Evolutionary conservation across 2,888 invertebrate genomes (phyloP).

Genomic region (Craniophora ligustri): DNA sequence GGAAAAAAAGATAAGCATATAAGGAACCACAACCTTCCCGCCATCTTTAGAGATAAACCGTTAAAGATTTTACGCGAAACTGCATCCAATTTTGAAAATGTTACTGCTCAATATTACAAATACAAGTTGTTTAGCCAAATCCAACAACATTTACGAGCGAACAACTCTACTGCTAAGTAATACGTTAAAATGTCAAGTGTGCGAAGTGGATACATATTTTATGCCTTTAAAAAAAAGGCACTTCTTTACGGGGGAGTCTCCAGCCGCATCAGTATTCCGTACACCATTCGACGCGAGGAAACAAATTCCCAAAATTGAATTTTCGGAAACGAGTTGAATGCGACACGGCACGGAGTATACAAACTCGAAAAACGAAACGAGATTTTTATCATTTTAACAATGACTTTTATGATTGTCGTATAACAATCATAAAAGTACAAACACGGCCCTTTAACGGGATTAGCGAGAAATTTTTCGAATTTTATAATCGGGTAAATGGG

Average conservation of each 20-base stretch:
- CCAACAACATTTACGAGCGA: neutral
- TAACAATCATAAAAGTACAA: too few relatives aligned
- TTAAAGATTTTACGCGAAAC: neutral
- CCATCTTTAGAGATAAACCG: neutral
- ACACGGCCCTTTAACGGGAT: slow-evolving; percentile 12
- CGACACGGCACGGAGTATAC: slow-evolving; percentile 85
- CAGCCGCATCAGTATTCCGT: slow-evolving; percentile 83
- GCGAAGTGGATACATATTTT: slow-evolving; percentile 68
- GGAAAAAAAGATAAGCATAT: neutral
- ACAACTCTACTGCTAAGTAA: slow-evolving; percentile 24
- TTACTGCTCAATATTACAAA: neutral
- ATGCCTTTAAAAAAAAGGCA: slow-evolving; percentile 65
- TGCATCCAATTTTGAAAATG: neutral
- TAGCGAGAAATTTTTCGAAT: neutral
- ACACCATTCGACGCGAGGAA: slow-evolving; percentile 83
- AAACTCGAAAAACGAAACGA: slow-evolving; percentile 82
- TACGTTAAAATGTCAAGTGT: slow-evolving; percentile 66
- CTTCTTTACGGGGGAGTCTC: slow-evolving; percentile 68
- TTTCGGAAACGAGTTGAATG: slow-evolving; percentile 88
- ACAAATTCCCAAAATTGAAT: slow-evolving; percentile 89
- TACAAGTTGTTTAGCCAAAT: slow-evolving; percentile 18
- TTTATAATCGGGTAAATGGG: neutral
- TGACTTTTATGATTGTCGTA: slow-evolving; percentile 67
- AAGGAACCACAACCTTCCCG: neutral
- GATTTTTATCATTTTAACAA: slow-evolving; percentile 85